A percentile compares a stretch with the other conserved stretches of the same genome.
Conservation (phyloP, 1,140 invertebrate genomes). For the Phymorhynchus buccinoides region DNA sequence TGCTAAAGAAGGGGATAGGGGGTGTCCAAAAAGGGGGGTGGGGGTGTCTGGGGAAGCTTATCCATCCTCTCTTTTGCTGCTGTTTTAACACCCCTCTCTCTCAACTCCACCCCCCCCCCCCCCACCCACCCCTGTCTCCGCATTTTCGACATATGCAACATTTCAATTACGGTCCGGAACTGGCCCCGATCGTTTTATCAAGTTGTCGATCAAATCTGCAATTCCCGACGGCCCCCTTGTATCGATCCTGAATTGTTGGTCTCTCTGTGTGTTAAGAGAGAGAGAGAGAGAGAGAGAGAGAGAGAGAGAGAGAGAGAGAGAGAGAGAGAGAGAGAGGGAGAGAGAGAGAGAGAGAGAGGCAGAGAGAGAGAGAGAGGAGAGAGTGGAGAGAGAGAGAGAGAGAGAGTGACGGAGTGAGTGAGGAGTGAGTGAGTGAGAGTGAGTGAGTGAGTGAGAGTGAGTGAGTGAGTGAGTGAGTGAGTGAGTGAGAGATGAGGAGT, state of each 20-base stretch:
- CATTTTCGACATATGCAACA: conserved; percentile 15
- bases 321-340: conserved; percentile 6
- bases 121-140: not conserved
- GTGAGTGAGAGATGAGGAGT: too few species aligned
- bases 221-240: not conserved
- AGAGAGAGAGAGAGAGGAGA: too few species aligned
- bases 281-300: conserved; percentile 10
- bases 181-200: conserved; percentile 19
- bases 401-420: not conserved
- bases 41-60: too few species aligned
- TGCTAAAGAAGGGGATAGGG: too few species aligned
- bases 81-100: too few species aligned
- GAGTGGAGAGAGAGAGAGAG: not conserved
- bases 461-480: not conserved
- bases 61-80: too few species aligned
- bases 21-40: too few species aligned
- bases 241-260: not conserved
- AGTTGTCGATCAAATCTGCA: conserved; percentile 27
- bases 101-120: not conserved
- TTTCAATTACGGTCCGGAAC: not conserved
- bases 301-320: conserved; percentile 17
- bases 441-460: not conserved
- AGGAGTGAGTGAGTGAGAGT: not conserved
- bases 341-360: too few species aligned
- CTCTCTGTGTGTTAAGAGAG: not conserved